These are phyloP conservation scores for Sesia bembeciformis DNA, from an alignment of 2,888 invertebrate species.

Conservation along the genomic window DNA sequence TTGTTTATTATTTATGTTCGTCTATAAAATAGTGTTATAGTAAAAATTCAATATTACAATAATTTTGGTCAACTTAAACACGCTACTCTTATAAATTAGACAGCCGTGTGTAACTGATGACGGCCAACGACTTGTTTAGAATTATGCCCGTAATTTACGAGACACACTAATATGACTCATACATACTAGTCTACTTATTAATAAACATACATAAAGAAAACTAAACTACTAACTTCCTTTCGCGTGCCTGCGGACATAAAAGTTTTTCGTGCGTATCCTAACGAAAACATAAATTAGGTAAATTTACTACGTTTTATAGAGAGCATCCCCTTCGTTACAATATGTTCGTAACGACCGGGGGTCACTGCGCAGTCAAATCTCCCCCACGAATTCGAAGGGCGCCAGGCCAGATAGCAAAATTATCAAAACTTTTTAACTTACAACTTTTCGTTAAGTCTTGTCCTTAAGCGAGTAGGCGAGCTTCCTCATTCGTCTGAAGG, in stretches of 20 bases:
- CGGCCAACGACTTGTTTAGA: neutral
- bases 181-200: conserved; percentile 47
- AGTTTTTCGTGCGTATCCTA: conserved; percentile 67
- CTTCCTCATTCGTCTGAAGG: conserved; percentile 37
- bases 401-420: conserved; percentile 51
- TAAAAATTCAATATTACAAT: too few relatives aligned
- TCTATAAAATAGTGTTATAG: too few relatives aligned
- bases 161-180: conserved; percentile 46
- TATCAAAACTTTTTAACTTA: conserved; percentile 71
- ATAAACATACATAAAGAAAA: conserved; percentile 48
- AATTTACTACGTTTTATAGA: conserved; percentile 61
- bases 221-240: conserved; percentile 62
- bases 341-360: conserved; percentile 66
- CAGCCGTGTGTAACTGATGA: neutral
- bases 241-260: conserved; percentile 66
- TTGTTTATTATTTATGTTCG: too few relatives aligned
- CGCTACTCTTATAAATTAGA: neutral
- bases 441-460: conserved; percentile 53
- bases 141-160: conserved; percentile 37
- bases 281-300: conserved; percentile 71
- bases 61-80: neutral
- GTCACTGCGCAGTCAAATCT: conserved; percentile 59
- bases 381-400: conserved; percentile 50
- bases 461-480: conserved; percentile 32
- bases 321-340: conserved; percentile 69